Evolutionary conservation across 2,888 invertebrate genomes (phyloP).

Genomic region (Psococerastis gibbosa): DNA sequence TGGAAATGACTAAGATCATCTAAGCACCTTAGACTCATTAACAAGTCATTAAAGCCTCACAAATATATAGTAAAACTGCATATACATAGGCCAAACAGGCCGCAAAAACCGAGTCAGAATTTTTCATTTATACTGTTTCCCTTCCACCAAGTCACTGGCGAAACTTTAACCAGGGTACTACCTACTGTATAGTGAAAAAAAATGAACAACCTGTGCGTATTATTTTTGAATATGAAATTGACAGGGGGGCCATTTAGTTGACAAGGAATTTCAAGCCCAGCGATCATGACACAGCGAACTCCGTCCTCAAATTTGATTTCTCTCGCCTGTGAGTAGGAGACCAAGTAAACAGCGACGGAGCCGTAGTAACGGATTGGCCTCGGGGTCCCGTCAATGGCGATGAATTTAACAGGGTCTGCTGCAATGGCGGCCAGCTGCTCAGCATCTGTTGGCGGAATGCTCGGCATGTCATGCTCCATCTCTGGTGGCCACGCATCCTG

Average conservation of each 20-base stretch:
- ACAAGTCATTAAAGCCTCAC: too few species aligned
- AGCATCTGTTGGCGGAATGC: constrained; percentile 21
- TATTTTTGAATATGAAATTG: constrained; percentile 52
- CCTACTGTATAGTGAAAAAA: background rate
- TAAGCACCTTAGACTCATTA: too few species aligned
- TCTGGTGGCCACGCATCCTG: background rate
- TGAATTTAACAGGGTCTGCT: constrained; percentile 54
- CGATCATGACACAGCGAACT: constrained; percentile 49
- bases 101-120: too few species aligned
- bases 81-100: too few species aligned
- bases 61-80: too few species aligned
- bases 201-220: constrained; percentile 31
- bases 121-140: too few species aligned
- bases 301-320: constrained; percentile 76
- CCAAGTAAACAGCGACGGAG: constrained; percentile 63
- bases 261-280: constrained; percentile 48
- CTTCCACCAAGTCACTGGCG: too few species aligned
- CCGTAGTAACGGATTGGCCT: constrained; percentile 75
- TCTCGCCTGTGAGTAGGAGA: constrained; percentile 69
- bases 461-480: background rate
- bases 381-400: constrained; percentile 61
- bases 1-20: too few species aligned
- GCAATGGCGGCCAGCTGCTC: constrained; percentile 33
- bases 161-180: too few species aligned
- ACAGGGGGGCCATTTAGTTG: constrained; percentile 48